phyloP scores from a whole-genome alignment of 2,888 invertebrate species.

The Acleris literana region DNA sequence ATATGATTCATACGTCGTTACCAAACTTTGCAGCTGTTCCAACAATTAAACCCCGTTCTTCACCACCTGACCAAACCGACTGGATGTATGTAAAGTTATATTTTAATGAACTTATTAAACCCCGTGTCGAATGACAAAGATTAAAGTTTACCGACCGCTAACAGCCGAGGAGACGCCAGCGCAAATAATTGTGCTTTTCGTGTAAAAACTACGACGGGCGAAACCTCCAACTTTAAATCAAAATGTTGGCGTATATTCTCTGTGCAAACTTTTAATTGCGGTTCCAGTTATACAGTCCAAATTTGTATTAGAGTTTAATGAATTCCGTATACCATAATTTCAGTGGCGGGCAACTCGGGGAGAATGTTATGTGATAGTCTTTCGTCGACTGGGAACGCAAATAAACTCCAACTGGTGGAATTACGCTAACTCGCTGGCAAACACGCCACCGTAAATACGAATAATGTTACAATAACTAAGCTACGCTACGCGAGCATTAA shows the following conservation, averaged over 20 bases:
- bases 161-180: slow-evolving; percentile 22
- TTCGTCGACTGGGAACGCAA: slow-evolving; percentile 48
- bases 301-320: slow-evolving; percentile 75
- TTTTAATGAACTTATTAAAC: slow-evolving; percentile 18
- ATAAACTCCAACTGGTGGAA: slow-evolving; percentile 45
- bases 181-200: slow-evolving; percentile 36
- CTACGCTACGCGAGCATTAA: slow-evolving; percentile 7
- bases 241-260: slow-evolving; percentile 73
- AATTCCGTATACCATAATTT: slow-evolving; percentile 64
- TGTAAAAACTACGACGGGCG: slow-evolving; percentile 37
- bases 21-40: no score
- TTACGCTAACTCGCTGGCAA: slow-evolving; percentile 32
- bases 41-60: slow-evolving; percentile 4
- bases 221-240: slow-evolving; percentile 75
- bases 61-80: slow-evolving; percentile 39
- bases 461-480: slow-evolving; percentile 24
- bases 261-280: slow-evolving; percentile 79
- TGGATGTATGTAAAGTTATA: slow-evolving; percentile 33
- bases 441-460: slow-evolving; percentile 21
- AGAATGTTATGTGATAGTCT: slow-evolving; percentile 53
- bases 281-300: slow-evolving; percentile 69
- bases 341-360: slow-evolving; percentile 48
- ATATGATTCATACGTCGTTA: no score
- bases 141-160: slow-evolving; percentile 6
- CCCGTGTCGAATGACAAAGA: background rate